These are phyloP conservation scores for Peribatodes rhomboidaria DNA, from an alignment of 2,888 invertebrate genomes.

Conservation along the genomic window DNA sequence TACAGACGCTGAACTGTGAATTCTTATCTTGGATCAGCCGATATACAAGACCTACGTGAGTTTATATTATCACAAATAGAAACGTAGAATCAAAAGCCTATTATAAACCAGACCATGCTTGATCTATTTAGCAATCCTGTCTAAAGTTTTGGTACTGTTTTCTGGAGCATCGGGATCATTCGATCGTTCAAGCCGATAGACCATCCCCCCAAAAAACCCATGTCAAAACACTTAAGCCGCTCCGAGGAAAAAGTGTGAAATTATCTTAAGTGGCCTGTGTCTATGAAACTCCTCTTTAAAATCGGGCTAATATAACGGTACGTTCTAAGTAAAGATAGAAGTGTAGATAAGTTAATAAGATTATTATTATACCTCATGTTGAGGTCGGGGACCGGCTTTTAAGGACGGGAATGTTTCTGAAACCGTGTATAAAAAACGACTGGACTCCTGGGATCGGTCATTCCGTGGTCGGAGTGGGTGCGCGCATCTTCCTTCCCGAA, in stretches of 20 bases:
- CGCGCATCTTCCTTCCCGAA: constrained; percentile 75
- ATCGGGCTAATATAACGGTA: constrained; percentile 81
- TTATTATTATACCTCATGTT: constrained; percentile 82
- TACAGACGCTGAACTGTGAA: too few species aligned
- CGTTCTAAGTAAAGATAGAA: constrained; percentile 84
- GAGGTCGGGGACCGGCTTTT: constrained; percentile 82
- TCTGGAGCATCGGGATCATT: constrained; percentile 22
- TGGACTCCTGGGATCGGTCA: constrained; percentile 80
- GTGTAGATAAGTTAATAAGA: constrained; percentile 85
- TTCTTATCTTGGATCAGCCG: too few species aligned
- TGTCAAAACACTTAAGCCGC: constrained; percentile 75
- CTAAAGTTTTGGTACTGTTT: constrained; percentile 23
- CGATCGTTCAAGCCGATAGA: constrained; percentile 54
- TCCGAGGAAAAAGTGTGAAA: constrained; percentile 79
- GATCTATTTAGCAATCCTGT: neutral
- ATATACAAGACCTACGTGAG: too few species aligned
- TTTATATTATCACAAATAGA: too few species aligned
- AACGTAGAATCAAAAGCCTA: neutral
- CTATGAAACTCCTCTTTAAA: constrained; percentile 76
- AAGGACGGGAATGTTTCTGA: constrained; percentile 82
- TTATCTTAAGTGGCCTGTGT: constrained; percentile 81
- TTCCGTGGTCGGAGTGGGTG: constrained; percentile 78
- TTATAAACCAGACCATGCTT: too few species aligned
- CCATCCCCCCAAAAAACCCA: constrained; percentile 58
- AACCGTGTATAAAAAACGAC: constrained; percentile 84